phyloP scores from a whole-genome alignment of 2,888 invertebrate species.

The Agriopis aurantiaria region DNA sequence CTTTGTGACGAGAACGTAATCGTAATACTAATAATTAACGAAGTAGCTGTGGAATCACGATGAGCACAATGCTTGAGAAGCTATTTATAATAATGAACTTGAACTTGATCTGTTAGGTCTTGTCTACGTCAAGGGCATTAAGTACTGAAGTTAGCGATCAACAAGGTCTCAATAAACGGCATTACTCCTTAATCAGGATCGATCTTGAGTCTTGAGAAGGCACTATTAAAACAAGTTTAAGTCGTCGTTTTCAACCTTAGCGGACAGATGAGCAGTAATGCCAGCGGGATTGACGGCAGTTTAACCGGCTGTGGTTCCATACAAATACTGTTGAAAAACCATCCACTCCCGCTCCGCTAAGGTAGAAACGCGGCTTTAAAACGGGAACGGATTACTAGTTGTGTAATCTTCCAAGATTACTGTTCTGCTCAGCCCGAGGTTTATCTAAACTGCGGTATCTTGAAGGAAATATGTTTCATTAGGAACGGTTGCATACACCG shows the following conservation, averaged over 20 bases:
- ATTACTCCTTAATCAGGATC: neutral
- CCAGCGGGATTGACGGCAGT: neutral
- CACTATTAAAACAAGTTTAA: constrained; percentile 6
- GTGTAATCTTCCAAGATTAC: constrained; percentile 37
- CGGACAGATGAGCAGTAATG: neutral
- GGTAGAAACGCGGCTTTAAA: neutral
- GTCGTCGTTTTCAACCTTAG: neutral
- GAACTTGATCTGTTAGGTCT: neutral
- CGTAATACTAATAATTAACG: neutral
- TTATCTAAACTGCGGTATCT: constrained; percentile 32
- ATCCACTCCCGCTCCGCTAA: no score
- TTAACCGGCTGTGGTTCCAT: no score
- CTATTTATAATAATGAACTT: neutral
- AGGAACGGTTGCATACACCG: constrained; percentile 24
- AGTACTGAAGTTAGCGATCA: constrained; percentile 1
- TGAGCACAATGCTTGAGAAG: neutral
- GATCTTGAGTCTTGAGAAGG: neutral
- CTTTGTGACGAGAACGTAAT: neutral
- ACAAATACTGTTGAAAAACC: no score
- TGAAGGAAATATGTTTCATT: constrained; percentile 26
- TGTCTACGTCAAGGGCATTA: neutral
- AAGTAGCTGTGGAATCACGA: neutral
- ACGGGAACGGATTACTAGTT: constrained; percentile 36
- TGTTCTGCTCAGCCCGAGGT: constrained; percentile 24
- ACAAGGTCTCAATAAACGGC: neutral